Base-by-base conservation (phyloP, 23 tunicate species). In the Corella eumyota region DNA sequence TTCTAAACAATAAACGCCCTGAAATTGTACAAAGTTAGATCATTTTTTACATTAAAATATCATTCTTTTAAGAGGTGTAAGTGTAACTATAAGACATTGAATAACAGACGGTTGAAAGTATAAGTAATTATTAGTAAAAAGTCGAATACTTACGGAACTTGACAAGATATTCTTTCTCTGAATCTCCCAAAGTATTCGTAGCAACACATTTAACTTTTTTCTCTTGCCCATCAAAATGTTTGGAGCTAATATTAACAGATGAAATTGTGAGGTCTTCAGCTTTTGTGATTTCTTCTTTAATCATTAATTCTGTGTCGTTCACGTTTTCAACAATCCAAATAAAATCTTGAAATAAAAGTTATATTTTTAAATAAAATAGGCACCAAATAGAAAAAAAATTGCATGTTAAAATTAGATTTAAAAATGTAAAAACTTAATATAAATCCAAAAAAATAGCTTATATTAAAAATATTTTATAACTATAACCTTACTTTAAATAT, bases 301-400 rank as follows among this genome's bases (percentile, higher is more conserved):
- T 34, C 9, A 13, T 22, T 6, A 55, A 33, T 5, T 55, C 73
- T 4, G 36, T 53, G 20, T 34, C 32, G 50, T 76, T 66, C 31
- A 53, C 61, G 4, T 56, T 67, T 34, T 76, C 82, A 5, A 66
- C 63, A 3, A 45, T 45, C 82, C 82, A 76, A 0, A 20, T 24
- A 27, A 76, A 66, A 13, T 9, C 82, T 76, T 31, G 7, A 3
- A 20, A 50, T 2, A 45, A 23, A 29, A 67, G 29, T 24, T 9
- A n/a, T n/a, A 9, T 26, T 29, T 25, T 59, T 15, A 40, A 40
- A 40, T 15, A 11, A 40, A 9, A 40, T 15, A 40, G 15, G 11
- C 15, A 15, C 20, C 59, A 53, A 53, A 19, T 11, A 19, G 25
- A 53, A 53, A 13, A 11, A n/a, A n/a, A n/a, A n/a, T n/a, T n/a